Evolutionary conservation across 2,888 invertebrate genomes (phyloP), one percentile per base, ranked within the genome.

Genomic region (Sicus ferrugineus): DNA sequence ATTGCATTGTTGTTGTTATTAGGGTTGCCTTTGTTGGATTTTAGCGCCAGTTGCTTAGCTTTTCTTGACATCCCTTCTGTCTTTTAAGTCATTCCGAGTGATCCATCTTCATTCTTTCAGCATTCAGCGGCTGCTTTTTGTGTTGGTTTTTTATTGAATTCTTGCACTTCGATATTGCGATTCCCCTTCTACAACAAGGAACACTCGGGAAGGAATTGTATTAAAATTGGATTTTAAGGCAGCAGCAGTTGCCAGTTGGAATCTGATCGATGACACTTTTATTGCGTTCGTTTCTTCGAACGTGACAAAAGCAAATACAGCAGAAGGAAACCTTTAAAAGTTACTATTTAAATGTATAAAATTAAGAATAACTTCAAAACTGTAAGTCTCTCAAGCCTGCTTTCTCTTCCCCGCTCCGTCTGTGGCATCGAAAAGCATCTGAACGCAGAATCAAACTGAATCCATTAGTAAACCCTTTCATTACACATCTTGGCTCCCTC

Each of bases 61-160:
- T 19, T 26, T 28, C 31, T 64, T 23, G 28, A 11, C 16, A 23
- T 54, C 16, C 54, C 26, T 28, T 38, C 42, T 11, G 3, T 61
- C 38, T 62, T 74, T 75, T 78, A 77, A 79, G 81, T 83, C 80
- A 80, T 81, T 76, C 73, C 74, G 75, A 77, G 84, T 82, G 82
- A 83, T 83, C 83, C 83, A 84, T 83, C 84, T 83, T 84, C 28
- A 67, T 67, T 67, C 59, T 59, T 67, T 54, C 61, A 42, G 28
- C 61, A 61, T 38, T 42, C 42, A 26, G 38, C 38, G 19, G 4
- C n/a, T 3, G 28, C 3, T 56, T 23, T 26, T 21, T 38, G 16
- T 34, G n/a, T 66, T 66, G 23, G 31, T n/a, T 6, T 48, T 48
- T n/a, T 42, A 34, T 64, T 31, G 64, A 58, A 46, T 30, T 42